Conservation (phyloP, 2,113 vertebrate genomes). For the Chiloscyllium plagiosum region DNA sequence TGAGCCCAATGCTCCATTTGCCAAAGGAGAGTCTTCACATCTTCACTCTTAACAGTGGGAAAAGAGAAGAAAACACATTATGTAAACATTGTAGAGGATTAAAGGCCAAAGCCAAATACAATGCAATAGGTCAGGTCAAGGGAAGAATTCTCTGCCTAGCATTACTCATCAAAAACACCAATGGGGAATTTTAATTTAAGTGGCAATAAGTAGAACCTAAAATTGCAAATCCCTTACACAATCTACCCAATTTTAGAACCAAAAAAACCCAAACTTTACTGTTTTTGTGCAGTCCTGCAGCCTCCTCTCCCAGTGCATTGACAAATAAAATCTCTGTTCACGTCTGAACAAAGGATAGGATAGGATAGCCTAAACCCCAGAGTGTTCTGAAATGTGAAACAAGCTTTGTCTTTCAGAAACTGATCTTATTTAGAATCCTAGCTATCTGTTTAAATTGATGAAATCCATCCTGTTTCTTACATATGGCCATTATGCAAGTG, state of each 20-base stretch:
- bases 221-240: no score
- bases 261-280: no score
- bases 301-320: no score
- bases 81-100: slow-evolving; percentile 38
- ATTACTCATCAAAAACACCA: background rate
- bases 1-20: slow-evolving; percentile 98
- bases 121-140: slow-evolving; percentile 32
- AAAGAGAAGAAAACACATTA: slow-evolving; percentile 39
- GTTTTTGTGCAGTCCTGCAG: no score
- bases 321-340: background rate
- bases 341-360: background rate
- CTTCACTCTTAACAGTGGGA: slow-evolving; percentile 61
- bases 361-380: background rate
- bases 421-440: background rate
- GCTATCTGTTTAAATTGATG: background rate
- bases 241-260: no score
- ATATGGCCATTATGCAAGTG: background rate
- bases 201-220: no score
- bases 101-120: slow-evolving; percentile 40
- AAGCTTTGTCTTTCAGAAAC: background rate
- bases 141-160: background rate
- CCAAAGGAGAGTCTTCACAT: slow-evolving; percentile 73
- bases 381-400: background rate
- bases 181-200: no score
- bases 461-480: background rate